phyloP scores from a whole-genome alignment of 1,140 invertebrate genomes.

The Mizuhopecten yessoensis region DNA sequence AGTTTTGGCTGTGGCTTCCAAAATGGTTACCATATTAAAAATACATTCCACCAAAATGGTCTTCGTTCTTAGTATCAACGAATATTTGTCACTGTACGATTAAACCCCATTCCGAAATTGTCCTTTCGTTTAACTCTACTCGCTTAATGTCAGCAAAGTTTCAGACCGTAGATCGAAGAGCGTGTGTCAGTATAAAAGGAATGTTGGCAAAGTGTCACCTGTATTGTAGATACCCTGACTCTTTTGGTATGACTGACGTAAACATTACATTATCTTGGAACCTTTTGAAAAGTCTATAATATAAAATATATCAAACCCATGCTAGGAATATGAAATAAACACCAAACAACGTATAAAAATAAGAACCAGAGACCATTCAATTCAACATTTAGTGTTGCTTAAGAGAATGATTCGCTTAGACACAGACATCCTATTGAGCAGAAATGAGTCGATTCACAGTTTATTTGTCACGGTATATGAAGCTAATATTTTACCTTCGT shows the following conservation, averaged over 20 bases:
- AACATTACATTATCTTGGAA: too few species aligned
- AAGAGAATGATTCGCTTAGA: too few species aligned
- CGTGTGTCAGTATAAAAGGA: background rate
- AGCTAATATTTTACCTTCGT: too few species aligned
- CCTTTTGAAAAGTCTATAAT: too few species aligned
- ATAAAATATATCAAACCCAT: too few species aligned
- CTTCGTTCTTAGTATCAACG: background rate
- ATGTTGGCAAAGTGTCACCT: background rate
- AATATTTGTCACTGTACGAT: background rate
- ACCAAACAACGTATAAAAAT: too few species aligned
- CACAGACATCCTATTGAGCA: too few species aligned
- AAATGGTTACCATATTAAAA: conserved; percentile 26
- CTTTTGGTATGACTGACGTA: background rate
- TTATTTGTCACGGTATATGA: too few species aligned
- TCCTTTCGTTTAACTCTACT: background rate
- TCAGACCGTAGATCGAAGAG: background rate
- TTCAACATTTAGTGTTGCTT: too few species aligned
- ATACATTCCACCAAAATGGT: conserved; percentile 3
- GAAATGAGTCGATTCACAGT: too few species aligned
- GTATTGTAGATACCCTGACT: background rate
- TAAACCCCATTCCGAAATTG: background rate
- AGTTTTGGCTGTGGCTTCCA: background rate
- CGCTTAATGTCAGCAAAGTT: background rate
- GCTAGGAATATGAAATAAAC: too few species aligned
- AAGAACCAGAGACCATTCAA: too few species aligned